Percentiles rank a stretch among this genome's conserved stretches.
Conservation (phyloP, 2,113 vertebrate genomes). For the Phyllostomus discolor region DNA sequence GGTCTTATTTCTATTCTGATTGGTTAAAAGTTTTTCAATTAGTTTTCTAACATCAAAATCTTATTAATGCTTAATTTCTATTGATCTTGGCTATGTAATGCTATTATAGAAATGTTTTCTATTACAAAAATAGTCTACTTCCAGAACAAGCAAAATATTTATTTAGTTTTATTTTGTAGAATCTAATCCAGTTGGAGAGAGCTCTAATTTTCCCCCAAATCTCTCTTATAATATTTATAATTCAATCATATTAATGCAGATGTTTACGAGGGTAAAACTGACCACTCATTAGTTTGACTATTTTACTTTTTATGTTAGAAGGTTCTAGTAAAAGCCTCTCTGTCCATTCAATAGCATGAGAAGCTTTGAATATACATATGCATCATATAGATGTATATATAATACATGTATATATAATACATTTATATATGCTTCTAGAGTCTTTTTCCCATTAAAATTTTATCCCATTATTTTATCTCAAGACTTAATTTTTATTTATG, state of each 20-base stretch:
- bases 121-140: not conserved
- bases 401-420: not conserved
- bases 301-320: not conserved
- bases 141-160: not conserved
- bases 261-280: not conserved
- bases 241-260: not conserved
- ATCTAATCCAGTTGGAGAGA: not conserved
- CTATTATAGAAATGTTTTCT: not conserved
- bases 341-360: not conserved
- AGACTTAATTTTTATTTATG: constrained; percentile 1
- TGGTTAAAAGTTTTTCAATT: not conserved
- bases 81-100: not conserved
- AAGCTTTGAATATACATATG: not conserved
- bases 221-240: not conserved
- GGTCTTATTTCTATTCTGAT: not conserved
- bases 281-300: not conserved
- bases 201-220: not conserved
- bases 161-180: not conserved
- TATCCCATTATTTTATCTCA: not conserved
- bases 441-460: not conserved
- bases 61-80: not conserved
- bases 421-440: not conserved
- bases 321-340: not conserved
- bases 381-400: no score
- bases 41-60: constrained; percentile 23